A percentile compares a stretch with the other conserved stretches of the same genome.
Evolutionary conservation across 2,113 vertebrate genomes (phyloP).

Genomic region (Phylloscopus trochilus): DNA sequence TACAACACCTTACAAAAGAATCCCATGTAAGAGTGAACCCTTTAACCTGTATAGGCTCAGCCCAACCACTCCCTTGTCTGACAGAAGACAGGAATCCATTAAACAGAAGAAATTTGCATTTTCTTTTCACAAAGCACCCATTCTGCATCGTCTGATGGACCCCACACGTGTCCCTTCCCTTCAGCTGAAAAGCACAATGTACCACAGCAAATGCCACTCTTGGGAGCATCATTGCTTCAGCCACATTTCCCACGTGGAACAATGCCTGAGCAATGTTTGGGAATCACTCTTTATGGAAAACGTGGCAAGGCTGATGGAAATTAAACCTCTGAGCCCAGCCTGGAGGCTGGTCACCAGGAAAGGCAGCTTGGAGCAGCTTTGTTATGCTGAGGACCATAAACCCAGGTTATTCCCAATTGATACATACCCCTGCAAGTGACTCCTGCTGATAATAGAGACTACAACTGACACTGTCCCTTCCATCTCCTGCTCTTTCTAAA

Average conservation of each 20-base stretch:
- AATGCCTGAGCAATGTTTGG: background rate
- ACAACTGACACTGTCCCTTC: background rate
- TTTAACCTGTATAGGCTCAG: background rate
- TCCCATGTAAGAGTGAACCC: background rate
- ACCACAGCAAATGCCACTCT: background rate
- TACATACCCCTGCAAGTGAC: background rate
- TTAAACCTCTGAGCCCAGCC: background rate
- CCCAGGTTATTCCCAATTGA: background rate
- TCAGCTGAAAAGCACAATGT: background rate
- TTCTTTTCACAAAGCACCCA: background rate
- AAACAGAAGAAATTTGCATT: background rate
- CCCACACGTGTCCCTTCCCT: background rate
- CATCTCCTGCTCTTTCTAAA: background rate
- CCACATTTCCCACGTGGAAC: background rate
- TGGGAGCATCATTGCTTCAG: background rate
- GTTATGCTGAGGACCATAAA: background rate
- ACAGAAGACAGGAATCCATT: background rate
- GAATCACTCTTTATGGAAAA: background rate
- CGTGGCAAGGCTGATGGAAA: background rate
- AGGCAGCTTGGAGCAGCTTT: background rate
- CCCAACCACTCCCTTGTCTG: background rate
- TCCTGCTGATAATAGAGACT: background rate
- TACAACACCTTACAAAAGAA: background rate
- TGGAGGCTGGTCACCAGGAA: background rate
- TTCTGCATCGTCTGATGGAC: background rate